Conservation (phyloP, 2,797 vertebrate species). For the Schizopygopsis malacanthus region DNA sequence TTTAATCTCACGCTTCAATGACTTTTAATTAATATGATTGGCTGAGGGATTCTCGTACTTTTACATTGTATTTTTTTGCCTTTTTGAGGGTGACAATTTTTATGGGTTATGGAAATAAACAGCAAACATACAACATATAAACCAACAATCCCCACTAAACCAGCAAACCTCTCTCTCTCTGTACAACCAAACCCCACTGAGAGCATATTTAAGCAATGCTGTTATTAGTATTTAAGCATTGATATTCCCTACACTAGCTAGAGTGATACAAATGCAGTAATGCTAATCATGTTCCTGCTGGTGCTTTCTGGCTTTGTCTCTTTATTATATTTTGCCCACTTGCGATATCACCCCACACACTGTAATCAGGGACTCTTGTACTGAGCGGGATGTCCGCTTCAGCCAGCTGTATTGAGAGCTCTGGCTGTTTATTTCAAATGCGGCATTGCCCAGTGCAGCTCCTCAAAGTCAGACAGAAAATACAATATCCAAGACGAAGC, state of each 20-base stretch:
- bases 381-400: not conserved
- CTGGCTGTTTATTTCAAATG: conserved; percentile 20
- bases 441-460: not conserved
- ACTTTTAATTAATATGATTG: conserved; percentile 61
- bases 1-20: conserved; percentile 60
- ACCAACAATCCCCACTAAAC: conserved; percentile 13
- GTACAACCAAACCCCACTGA: conserved; percentile 12
- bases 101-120: conserved; percentile 44
- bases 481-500: not conserved
- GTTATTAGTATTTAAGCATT: conserved; percentile 3
- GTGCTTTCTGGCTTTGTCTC: conserved; percentile 5
- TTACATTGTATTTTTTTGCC: conserved; percentile 49
- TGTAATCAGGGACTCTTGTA: not conserved
- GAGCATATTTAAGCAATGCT: conserved; percentile 4
- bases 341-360: not conserved
- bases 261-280: conserved; percentile 13
- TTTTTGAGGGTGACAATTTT: conserved; percentile 19
- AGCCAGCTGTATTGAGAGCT: not conserved
- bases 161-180: conserved; percentile 9
- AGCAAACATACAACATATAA: conserved; percentile 7
- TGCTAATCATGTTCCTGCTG: not conserved
- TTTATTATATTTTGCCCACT: conserved; percentile 22
- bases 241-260: conserved; percentile 17
- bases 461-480: not conserved
- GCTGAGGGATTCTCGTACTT: conserved; percentile 51